Base-by-base conservation (phyloP, 2,888 invertebrate genomes). In the Pammene fasciana region DNA sequence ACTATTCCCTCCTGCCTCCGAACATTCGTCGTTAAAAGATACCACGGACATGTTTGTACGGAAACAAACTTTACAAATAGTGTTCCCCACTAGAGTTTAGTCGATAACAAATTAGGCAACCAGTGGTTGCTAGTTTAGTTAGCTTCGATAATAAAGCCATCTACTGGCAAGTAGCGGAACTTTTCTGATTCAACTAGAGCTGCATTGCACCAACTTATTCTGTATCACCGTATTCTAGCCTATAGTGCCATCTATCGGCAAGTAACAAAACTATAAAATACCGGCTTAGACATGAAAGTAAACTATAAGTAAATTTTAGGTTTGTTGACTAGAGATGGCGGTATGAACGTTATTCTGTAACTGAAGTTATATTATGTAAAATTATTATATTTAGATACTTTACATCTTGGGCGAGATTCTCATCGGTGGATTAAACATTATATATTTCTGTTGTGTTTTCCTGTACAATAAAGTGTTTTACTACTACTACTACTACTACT, bases 1-100 rank as follows among this genome's bases (percentile, higher is more conserved):
- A 74, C 88, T 90, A 71, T 77, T 86, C 41, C 90, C 90, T 36
- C 88, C 82, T 70, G 89, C 85, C 65, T 92, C 91, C 0, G 89
- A 89, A 76, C 82, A 86, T 72, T 91, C 90, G 0, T 92, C 90
- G 50, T 85, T 84, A 43, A 88, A 73, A 0, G 88, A 90, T 78
- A 89, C 89, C 73, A 88, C 81, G 60, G 92, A 92, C 92, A 92
- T 92, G 73, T 75, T 83, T 8, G 41, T 16, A 14, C 26, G 14
- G 61, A 57, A 54, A 41, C 11, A 16, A 26, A 16, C 9, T 54
- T 45, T 26, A 10, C 46, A 54, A 26, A 45, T 46, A 46, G 46
- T 70, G 50, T 75, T 4, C 9, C 48, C 26, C 4, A 26, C 26
- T 26, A 3, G 26, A 82, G 79, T 84, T 86, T 74, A 48, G 71